Evolutionary conservation across 2,113 vertebrate species (phyloP).

Genomic region (Dasyurus viverrinus): DNA sequence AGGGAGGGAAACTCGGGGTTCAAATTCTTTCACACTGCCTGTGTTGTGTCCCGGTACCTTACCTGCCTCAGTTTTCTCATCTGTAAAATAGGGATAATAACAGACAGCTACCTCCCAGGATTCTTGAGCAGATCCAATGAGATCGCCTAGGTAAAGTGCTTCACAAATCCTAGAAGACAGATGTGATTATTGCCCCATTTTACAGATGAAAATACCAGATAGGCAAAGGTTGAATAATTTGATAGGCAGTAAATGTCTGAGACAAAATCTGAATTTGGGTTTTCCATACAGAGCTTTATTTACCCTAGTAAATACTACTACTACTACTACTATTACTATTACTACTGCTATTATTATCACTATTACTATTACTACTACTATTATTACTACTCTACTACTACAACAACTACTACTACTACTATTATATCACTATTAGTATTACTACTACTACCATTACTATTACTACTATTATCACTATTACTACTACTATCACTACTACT

Average conservation of each 20-base stretch:
- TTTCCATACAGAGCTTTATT: neutral
- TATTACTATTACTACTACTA: no score
- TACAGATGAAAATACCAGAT: neutral
- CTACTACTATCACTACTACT: no score
- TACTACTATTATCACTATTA: no score
- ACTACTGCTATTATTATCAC: neutral
- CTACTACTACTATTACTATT: neutral
- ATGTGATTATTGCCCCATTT: neutral
- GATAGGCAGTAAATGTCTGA: neutral
- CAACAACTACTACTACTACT: no score
- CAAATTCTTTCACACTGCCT: neutral
- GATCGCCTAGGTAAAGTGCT: neutral
- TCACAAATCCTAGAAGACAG: neutral
- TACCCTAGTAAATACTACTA: neutral
- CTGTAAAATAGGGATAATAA: neutral
- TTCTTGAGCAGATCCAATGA: neutral
- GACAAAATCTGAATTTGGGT: neutral
- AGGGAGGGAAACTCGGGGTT: neutral
- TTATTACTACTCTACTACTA: no score
- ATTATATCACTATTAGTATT: no score
- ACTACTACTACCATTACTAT: neutral
- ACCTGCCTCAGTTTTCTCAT: neutral
- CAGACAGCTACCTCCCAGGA: neutral
- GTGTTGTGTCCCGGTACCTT: neutral
- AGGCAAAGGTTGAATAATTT: neutral